Percentiles rank a stretch among this genome's conserved stretches.
phyloP scores from a whole-genome alignment of 2,113 vertebrate species.

The Mustela lutreola region DNA sequence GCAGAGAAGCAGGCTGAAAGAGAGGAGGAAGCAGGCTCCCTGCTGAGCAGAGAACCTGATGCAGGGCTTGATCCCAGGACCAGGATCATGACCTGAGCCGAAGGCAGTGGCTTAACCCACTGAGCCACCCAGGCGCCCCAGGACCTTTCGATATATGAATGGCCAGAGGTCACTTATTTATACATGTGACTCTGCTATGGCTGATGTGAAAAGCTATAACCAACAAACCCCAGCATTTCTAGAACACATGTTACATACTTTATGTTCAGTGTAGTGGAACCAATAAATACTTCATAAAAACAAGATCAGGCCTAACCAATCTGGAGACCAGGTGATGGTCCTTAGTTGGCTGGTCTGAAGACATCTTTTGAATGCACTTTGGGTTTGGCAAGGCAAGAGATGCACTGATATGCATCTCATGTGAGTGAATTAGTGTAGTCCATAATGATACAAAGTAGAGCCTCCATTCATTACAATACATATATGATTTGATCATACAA shows the following conservation, averaged over 20 bases:
- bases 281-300: neutral
- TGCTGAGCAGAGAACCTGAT: no score
- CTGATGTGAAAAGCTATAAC: neutral
- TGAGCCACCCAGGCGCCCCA: neutral
- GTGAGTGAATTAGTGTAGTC: neutral
- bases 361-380: neutral
- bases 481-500: neutral
- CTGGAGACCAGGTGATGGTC: neutral
- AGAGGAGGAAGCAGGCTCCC: no score
- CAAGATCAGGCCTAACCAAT: neutral
- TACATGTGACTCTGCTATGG: neutral
- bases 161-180: neutral
- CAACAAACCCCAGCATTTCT: neutral
- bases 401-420: neutral
- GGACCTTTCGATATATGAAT: neutral
- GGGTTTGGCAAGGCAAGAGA: neutral
- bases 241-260: neutral
- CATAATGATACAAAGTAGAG: neutral
- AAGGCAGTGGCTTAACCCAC: no score
- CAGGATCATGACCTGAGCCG: no score
- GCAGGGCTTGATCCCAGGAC: no score
- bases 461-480: slow-evolving; percentile 1
- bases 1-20: no score
- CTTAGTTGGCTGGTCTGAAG: neutral
- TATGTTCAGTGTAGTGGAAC: neutral